Percentiles rank a stretch among this genome's conserved stretches.
phyloP scores from a whole-genome alignment of 2,113 vertebrate species.

The Gnathonemus echidnorhynchus region DNA sequence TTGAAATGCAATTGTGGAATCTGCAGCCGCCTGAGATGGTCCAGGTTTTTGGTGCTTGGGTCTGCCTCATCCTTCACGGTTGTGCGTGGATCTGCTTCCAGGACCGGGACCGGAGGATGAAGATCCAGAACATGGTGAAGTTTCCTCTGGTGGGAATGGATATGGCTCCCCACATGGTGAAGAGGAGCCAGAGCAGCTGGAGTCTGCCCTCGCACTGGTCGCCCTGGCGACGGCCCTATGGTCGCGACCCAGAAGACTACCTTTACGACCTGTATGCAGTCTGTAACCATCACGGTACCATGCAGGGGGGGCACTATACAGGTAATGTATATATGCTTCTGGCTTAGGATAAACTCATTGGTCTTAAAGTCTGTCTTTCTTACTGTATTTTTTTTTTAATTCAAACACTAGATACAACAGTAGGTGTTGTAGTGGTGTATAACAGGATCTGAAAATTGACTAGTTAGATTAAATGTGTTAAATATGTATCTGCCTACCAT shows the following conservation, averaged over 20 bases:
- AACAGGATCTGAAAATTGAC: not conserved
- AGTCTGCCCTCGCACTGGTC: conserved; percentile 91
- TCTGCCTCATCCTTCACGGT: not conserved
- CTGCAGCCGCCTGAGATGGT: not conserved
- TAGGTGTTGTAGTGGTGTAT: not conserved
- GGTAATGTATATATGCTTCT: conserved; percentile 47
- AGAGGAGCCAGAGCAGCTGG: conserved; percentile 95
- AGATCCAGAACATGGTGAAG: conserved; percentile 91
- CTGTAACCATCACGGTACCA: conserved; percentile 95
- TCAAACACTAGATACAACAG: not conserved
- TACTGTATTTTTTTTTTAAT: not conserved
- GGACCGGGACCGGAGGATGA: conserved; percentile 86
- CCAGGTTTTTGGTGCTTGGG: not conserved
- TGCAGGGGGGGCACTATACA: conserved; percentile 97
- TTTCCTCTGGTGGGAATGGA: conserved; percentile 86
- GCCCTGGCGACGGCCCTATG: conserved; percentile 86
- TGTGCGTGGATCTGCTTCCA: conserved; percentile 29
- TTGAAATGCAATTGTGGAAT: not conserved
- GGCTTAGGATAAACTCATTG: not conserved
- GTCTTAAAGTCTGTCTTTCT: not conserved
- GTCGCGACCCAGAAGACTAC: conserved; percentile 88
- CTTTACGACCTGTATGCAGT: conserved; percentile 93
- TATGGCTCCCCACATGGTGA: conserved; percentile 95
- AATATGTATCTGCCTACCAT: not conserved
- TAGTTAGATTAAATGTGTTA: not conserved